A percentile compares a stretch with the other conserved stretches of the same genome.
Evolutionary conservation across 2,888 invertebrate species (phyloP).

Genomic region (Drosophila recens): DNA sequence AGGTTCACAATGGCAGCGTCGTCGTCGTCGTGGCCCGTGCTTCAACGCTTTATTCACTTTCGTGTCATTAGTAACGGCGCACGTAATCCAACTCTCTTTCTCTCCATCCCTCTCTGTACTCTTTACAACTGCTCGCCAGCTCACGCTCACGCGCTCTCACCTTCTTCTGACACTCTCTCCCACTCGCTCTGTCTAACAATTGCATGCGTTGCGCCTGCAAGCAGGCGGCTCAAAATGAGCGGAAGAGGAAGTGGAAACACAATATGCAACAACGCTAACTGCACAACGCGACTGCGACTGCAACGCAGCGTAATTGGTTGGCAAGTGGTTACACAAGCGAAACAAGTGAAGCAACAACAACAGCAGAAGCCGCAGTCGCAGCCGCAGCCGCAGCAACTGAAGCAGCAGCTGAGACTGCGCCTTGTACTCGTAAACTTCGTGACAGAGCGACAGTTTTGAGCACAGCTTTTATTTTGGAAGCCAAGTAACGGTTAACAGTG

Average conservation of each 20-base stretch:
- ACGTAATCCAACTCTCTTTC: slow-evolving; percentile 65
- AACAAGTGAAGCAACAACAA: slow-evolving; percentile 16
- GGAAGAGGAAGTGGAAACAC: slow-evolving; percentile 79
- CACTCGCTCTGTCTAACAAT: slow-evolving; percentile 27
- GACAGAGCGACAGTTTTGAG: slow-evolving; percentile 47
- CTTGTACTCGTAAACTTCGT: slow-evolving; percentile 29
- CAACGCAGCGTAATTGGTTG: slow-evolving; percentile 71
- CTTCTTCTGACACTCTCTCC: not conserved
- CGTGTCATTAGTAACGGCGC: slow-evolving; percentile 75
- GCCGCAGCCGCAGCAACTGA: slow-evolving; percentile 27
- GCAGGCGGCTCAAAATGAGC: slow-evolving; percentile 55
- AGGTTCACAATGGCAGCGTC: slow-evolving; percentile 40
- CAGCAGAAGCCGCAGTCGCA: slow-evolving; percentile 18
- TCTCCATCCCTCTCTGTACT: not conserved
- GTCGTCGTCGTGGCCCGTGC: slow-evolving; percentile 43
- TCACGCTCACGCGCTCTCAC: slow-evolving; percentile 17
- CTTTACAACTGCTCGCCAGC: slow-evolving; percentile 3
- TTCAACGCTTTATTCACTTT: slow-evolving; percentile 69
- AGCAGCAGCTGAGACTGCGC: slow-evolving; percentile 41
- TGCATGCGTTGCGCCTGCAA: slow-evolving; percentile 36
- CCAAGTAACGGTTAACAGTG: slow-evolving; percentile 52
- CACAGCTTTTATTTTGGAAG: slow-evolving; percentile 35
- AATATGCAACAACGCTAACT: slow-evolving; percentile 69
- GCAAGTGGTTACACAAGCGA: slow-evolving; percentile 73
- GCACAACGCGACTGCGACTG: slow-evolving; percentile 34